Evolutionary conservation across 1,140 invertebrate species (phyloP).

Genomic region (Parapsyche elsis): DNA sequence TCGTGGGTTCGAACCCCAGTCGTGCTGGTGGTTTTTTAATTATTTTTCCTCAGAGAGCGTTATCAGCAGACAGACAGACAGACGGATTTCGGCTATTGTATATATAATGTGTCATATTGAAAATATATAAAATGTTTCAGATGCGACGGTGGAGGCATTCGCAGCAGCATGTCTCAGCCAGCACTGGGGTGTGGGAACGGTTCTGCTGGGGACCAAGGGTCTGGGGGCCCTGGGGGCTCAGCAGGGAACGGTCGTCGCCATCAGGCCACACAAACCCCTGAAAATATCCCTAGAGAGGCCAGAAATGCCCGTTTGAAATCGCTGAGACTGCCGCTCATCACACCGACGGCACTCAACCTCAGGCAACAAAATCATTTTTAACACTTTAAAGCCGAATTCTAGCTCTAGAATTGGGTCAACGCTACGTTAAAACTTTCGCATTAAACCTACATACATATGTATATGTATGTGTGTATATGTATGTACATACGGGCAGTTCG

Average conservation of each 20-base stretch:
- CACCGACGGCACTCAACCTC: conserved; percentile 70
- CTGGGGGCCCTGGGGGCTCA: conserved; percentile 54
- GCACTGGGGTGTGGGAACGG: conserved; percentile 72
- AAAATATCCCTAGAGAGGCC: conserved; percentile 75
- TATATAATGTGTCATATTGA: too few relatives aligned
- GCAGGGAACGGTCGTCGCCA: conserved; percentile 63
- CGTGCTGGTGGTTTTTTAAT: too few relatives aligned
- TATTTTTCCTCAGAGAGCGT: too few relatives aligned
- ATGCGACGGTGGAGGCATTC: conserved; percentile 41
- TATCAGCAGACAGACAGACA: too few relatives aligned
- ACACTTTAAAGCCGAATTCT: not conserved
- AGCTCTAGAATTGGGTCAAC: not conserved
- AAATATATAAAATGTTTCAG: not conserved
- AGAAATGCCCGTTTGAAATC: conserved; percentile 73
- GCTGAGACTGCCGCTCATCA: conserved; percentile 72
- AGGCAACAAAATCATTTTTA: conserved; percentile 64
- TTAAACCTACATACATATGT: not conserved
- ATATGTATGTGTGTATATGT: not conserved
- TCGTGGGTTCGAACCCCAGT: too few relatives aligned
- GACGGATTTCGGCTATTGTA: too few relatives aligned
- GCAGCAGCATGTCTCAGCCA: conserved; percentile 67
- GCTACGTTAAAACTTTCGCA: too few relatives aligned
- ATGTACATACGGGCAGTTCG: too few relatives aligned
- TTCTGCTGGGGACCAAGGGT: conserved; percentile 60
- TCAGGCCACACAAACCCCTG: conserved; percentile 76